Percentiles rank a stretch among this genome's conserved stretches.
These are phyloP conservation scores for Venturia canescens DNA, from an alignment of 1,140 invertebrate species.

Conservation along the genomic window DNA sequence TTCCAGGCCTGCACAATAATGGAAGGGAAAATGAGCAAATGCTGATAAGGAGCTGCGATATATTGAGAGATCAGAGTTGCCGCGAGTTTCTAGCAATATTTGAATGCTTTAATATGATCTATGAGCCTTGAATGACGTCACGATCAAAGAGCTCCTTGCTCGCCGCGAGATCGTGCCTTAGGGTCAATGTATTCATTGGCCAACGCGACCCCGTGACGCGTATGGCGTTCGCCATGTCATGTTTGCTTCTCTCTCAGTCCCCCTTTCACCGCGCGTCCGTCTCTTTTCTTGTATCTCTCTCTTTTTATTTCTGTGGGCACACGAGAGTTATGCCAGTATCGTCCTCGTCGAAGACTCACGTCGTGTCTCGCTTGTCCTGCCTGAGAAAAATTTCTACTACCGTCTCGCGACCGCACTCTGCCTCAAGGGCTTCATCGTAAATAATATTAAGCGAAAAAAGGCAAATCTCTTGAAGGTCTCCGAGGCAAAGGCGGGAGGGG, in stretches of 20 bases:
- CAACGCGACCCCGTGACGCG: constrained; percentile 62
- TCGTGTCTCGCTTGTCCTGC: neutral
- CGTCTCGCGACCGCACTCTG: neutral
- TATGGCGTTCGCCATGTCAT: constrained; percentile 27
- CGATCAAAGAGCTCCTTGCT: constrained; percentile 19
- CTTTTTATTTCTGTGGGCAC: constrained; percentile 49
- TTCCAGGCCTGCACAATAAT: no score
- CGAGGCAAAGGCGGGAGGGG: no score
- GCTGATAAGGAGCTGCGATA: no score
- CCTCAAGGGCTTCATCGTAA: constrained; percentile 19
- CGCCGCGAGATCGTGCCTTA: neutral
- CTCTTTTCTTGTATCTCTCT: constrained; percentile 37
- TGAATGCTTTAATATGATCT: neutral
- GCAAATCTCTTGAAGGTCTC: neutral
- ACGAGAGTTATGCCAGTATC: constrained; percentile 30
- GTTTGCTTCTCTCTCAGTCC: constrained; percentile 7
- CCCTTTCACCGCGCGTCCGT: neutral
- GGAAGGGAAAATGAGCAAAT: no score
- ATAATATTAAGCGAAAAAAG: neutral
- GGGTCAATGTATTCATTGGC: constrained; percentile 70
- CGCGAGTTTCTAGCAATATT: no score
- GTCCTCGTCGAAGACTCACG: constrained; percentile 15
- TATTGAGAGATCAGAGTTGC: no score
- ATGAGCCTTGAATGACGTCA: constrained; percentile 18
- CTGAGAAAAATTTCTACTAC: constrained; percentile 13